These are phyloP conservation scores for Corynorhinus townsendii DNA, from an alignment of 2,113 vertebrate genomes.

Conservation along the genomic window DNA sequence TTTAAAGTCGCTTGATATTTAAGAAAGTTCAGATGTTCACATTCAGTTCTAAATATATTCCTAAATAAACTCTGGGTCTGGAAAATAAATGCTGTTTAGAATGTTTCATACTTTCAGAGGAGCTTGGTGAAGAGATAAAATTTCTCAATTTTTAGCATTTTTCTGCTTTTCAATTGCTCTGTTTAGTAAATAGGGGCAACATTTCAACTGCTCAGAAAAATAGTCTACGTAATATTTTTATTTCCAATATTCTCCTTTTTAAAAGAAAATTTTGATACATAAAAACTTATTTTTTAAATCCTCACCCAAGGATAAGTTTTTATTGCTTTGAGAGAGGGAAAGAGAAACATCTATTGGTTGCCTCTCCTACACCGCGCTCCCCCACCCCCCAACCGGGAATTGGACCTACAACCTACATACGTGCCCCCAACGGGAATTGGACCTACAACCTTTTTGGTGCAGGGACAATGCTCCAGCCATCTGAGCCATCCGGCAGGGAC, in stretches of 20 bases:
- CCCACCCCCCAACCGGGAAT: background rate
- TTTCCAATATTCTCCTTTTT: background rate
- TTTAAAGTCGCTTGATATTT: background rate
- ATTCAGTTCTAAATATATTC: background rate
- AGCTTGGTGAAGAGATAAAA: background rate
- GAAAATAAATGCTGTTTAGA: background rate
- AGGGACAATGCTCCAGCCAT: background rate
- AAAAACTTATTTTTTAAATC: background rate
- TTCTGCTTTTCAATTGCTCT: conserved; percentile 1
- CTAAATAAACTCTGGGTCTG: background rate
- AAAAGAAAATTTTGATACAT: background rate
- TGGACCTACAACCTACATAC: background rate
- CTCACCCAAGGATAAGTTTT: background rate
- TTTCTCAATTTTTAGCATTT: conserved; percentile 25
- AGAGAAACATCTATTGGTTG: background rate
- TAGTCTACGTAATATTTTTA: background rate
- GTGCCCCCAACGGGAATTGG: background rate
- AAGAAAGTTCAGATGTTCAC: background rate
- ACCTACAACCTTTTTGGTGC: background rate
- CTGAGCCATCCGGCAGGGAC: background rate
- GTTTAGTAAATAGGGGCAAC: background rate
- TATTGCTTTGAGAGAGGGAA: background rate
- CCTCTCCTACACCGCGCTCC: background rate
- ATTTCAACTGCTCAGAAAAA: background rate
- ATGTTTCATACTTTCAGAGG: background rate